Conservation (phyloP, 1,140 invertebrate genomes). For the Agrypnia vestita region DNA sequence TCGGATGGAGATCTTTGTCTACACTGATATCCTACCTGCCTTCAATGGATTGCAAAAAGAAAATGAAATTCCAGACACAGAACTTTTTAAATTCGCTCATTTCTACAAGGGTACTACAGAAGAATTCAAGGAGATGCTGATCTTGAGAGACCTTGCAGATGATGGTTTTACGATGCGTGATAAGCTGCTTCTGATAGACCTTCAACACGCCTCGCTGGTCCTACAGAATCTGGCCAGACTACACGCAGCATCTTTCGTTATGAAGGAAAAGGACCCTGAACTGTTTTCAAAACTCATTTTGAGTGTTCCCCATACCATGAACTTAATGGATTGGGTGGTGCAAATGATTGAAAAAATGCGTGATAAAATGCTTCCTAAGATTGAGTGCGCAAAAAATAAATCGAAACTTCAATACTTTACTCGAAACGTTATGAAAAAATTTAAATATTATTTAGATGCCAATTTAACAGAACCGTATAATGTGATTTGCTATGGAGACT, state of each 20-base stretch:
- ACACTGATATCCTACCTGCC: background rate
- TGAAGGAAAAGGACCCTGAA: slow-evolving; percentile 37
- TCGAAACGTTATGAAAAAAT: no score
- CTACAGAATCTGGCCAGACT: slow-evolving; percentile 73
- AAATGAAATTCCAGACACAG: background rate
- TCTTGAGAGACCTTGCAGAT: slow-evolving; percentile 73
- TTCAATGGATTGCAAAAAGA: slow-evolving; percentile 1
- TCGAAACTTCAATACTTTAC: no score
- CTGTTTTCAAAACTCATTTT: slow-evolving; percentile 8
- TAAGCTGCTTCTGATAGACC: slow-evolving; percentile 69
- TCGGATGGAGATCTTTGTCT: background rate
- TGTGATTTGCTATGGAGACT: no score
- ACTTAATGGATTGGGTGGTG: slow-evolving; percentile 12
- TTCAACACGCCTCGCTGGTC: slow-evolving; percentile 68
- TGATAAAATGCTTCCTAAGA: no score
- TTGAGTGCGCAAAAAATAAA: no score
- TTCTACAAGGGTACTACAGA: slow-evolving; percentile 26
- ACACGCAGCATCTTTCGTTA: slow-evolving; percentile 67
- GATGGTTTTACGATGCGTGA: slow-evolving; percentile 73
- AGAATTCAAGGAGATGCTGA: slow-evolving; percentile 66
- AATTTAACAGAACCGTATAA: no score
- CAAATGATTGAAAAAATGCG: no score
- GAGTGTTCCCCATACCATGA: background rate
- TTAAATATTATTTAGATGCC: no score
- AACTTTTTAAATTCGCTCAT: background rate